A percentile compares a stretch with the other conserved stretches of the same genome.
These are phyloP conservation scores for Littorina saxatilis DNA, from an alignment of 1,140 invertebrate genomes.

Conservation along the genomic window DNA sequence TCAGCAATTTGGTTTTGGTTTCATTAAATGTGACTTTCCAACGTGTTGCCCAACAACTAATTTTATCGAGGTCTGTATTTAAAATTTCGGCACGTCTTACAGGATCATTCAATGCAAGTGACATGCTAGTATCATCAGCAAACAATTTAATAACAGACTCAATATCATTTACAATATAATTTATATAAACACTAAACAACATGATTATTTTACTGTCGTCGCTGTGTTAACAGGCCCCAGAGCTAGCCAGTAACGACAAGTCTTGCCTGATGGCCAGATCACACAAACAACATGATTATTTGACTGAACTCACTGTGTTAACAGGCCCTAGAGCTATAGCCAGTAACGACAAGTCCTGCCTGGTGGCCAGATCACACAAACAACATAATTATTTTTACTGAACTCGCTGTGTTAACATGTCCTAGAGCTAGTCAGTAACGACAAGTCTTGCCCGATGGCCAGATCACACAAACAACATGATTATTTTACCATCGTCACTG, in stretches of 20 bases:
- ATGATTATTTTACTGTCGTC: background rate
- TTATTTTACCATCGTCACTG: background rate
- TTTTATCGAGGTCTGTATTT: no score
- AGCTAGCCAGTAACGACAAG: slow-evolving; percentile 61
- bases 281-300: background rate
- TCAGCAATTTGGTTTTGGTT: no score
- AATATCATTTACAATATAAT: no score
- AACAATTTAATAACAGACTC: no score
- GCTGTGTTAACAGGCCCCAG: slow-evolving; percentile 63
- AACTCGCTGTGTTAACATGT: slow-evolving; percentile 54
- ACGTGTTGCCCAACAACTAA: no score
- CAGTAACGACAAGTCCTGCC: slow-evolving; percentile 76
- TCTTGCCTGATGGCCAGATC: slow-evolving; percentile 85
- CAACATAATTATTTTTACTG: background rate
- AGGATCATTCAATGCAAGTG: no score
- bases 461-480: no score
- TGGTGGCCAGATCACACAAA: slow-evolving; percentile 92
- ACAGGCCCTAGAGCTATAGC: slow-evolving; percentile 70
- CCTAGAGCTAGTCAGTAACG: slow-evolving; percentile 60
- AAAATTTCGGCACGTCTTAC: no score
- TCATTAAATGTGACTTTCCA: no score
- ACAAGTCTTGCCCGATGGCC: slow-evolving; percentile 83
- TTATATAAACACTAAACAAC: no score
- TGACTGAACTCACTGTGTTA: background rate
- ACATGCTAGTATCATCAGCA: no score